phyloP scores from a whole-genome alignment of 2,113 vertebrate genomes.

The Arvicanthis niloticus region DNA sequence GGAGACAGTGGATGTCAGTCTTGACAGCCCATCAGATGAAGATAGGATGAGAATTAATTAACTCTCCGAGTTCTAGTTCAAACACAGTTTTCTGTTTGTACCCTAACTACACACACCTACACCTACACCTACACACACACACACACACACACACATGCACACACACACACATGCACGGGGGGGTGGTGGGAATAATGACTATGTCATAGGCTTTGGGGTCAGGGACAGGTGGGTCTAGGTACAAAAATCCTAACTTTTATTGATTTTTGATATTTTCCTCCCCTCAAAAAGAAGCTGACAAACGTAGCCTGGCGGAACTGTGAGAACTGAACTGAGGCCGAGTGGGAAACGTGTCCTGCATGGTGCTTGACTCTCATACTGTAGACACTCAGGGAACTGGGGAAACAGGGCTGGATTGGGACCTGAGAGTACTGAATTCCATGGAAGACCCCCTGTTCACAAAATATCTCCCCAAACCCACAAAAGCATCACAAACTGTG shows the following conservation, averaged over 20 bases:
- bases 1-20: background rate
- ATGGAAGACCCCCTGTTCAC: background rate
- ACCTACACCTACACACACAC: too few species aligned
- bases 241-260: background rate
- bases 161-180: too few species aligned
- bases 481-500: background rate
- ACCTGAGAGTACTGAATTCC: background rate
- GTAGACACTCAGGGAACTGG: background rate
- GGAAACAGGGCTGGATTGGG: background rate
- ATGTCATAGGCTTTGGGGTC: background rate
- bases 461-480: background rate
- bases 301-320: background rate
- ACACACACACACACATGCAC: too few species aligned
- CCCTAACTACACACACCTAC: background rate
- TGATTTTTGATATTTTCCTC: background rate
- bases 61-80: background rate
- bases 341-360: background rate
- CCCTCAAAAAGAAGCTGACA: background rate
- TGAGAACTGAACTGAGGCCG: background rate
- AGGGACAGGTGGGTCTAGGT: too few species aligned
- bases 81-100: background rate
- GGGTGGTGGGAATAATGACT: too few species aligned
- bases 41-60: background rate
- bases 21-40: background rate
- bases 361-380: fast-evolving